Evolutionary conservation across 2,888 invertebrate genomes (phyloP), one percentile per base, ranked within the genome.

Genomic region (Cynaeus angustus): DNA sequence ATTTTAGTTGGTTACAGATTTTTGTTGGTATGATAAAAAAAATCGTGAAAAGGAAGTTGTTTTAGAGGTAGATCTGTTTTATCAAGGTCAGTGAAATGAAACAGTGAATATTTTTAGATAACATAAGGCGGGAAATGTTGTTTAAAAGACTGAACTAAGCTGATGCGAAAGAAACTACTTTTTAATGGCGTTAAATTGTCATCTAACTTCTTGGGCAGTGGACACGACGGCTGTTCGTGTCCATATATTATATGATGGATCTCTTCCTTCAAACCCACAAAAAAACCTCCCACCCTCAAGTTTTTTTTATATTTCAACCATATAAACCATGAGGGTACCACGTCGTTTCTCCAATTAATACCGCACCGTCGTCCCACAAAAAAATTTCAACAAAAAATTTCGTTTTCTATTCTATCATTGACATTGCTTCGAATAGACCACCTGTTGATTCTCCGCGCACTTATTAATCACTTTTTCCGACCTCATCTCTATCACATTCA

Each of bases 401-500:
- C 59, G 13, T 43, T 13, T 50, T 14, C 14, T 30, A 10, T 43
- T 33, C 61, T 45, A 46, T 61, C 43, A 46, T 53, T 52, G 43
- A 50, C 46, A 58, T 67, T 10, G 41, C 37, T 13, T 12, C 5
- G 9, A 50, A 67, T 13, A 14, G 30, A 13, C 53, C 68, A 68
- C 68, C 68, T 68, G 68, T 68, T 68, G 68, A 38, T 21, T 38
- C 38, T 28, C 26, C 8, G 38, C 13, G 6, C 30, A 16, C 14
- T 30, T 48, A 61, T 48, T 61, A 48, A 61, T 61, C 33, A 61
- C 10, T 48, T 48, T 61, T 61, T 10, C 10, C 45, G 26, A 61
- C 38, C 38, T 14, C 33, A 26, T 33, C 55, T 38, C 38, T 56
- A 56, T 56, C 41, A 26, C 28, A 37, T 72, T 76, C 73, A 76